These are phyloP conservation scores for Myxocyprinus asiaticus DNA, from an alignment of 2,113 vertebrate species.

Conservation along the genomic window DNA sequence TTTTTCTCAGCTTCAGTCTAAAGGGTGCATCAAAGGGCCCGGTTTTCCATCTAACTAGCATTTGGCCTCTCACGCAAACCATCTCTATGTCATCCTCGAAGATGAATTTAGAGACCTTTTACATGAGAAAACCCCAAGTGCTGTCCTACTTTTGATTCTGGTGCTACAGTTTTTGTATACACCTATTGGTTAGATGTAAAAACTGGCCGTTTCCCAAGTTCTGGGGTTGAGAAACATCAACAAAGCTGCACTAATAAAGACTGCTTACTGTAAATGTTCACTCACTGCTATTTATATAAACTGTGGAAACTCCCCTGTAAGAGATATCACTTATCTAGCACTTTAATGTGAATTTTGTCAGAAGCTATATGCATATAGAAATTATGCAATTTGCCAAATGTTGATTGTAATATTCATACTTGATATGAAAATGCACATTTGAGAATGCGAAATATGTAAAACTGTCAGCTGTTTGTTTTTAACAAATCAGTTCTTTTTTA, in stretches of 20 bases:
- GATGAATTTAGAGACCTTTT: constrained; percentile 62
- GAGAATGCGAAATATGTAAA: constrained; percentile 9
- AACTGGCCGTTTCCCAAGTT: constrained; percentile 78
- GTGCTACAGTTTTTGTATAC: constrained; percentile 44
- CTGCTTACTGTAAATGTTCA: constrained; percentile 15
- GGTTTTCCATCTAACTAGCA: constrained; percentile 77
- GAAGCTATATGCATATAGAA: constrained; percentile 10
- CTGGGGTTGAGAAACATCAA: constrained; percentile 76
- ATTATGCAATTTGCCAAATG: constrained; percentile 27
- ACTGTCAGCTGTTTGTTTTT: constrained; percentile 21
- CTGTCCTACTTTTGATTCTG: constrained; percentile 42
- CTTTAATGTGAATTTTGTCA: constrained; percentile 64
- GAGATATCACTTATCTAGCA: constrained; percentile 61
- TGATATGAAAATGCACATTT: constrained; percentile 24
- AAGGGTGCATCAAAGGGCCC: constrained; percentile 80
- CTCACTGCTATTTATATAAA: constrained; percentile 15
- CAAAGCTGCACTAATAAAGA: constrained; percentile 46
- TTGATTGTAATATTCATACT: constrained; percentile 25
- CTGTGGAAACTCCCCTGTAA: constrained; percentile 33
- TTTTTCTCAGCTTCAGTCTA: constrained; percentile 75
- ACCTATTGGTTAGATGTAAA: constrained; percentile 73
- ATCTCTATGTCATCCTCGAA: constrained; percentile 26
- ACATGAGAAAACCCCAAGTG: constrained; percentile 60
- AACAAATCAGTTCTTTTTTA: constrained; percentile 5
- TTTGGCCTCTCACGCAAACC: constrained; percentile 71